phyloP scores from a whole-genome alignment of 2,113 vertebrate species.

The Notothenia rossii region DNA sequence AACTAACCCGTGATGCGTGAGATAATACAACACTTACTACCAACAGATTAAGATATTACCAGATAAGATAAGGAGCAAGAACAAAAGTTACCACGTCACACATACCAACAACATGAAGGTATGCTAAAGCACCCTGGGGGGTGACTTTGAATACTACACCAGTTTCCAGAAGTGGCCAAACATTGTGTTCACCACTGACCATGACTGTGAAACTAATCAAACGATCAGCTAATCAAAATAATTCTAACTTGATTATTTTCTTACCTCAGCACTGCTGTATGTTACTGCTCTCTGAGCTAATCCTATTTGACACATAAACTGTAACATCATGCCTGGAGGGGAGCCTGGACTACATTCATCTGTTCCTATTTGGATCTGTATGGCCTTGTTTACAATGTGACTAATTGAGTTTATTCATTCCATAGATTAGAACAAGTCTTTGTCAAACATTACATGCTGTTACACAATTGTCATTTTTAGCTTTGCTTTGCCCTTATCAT shows the following conservation, averaged over 20 bases:
- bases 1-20: too few species aligned
- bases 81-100: neutral
- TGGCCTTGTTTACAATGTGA: slow-evolving; percentile 51
- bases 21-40: too few species aligned
- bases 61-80: neutral
- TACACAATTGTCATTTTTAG: slow-evolving; percentile 14
- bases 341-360: slow-evolving; percentile 30
- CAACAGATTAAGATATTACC: neutral
- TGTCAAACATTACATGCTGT: slow-evolving; percentile 8
- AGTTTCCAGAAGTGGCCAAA: slow-evolving; percentile 19
- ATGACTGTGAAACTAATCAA: neutral
- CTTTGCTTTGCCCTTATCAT: neutral
- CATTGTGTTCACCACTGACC: slow-evolving; percentile 3
- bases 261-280: slow-evolving; percentile 15
- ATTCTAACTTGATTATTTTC: neutral
- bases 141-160: slow-evolving; percentile 18
- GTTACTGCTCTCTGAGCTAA: slow-evolving; percentile 29
- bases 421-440: slow-evolving; percentile 5
- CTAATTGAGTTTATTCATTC: slow-evolving; percentile 37
- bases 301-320: slow-evolving; percentile 14
- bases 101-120: neutral
- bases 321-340: slow-evolving; percentile 33
- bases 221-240: neutral
- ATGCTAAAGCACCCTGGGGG: neutral
- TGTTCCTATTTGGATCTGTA: slow-evolving; percentile 23